Base-by-base conservation (phyloP, 92 coral and sea anemone genomes). In the Parazoanthus swiftii region DNA sequence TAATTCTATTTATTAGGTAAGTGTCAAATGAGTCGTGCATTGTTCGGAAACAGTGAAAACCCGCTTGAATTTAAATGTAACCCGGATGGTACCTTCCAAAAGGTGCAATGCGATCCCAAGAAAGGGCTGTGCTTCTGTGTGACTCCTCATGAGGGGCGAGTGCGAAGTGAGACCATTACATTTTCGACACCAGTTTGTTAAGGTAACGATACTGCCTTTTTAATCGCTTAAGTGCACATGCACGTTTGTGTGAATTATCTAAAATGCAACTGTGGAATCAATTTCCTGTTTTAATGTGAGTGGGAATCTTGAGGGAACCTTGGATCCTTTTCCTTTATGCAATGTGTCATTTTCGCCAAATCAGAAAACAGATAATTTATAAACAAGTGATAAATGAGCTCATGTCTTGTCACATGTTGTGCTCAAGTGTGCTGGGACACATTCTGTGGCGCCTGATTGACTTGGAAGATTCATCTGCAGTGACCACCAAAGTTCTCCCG, bases 31-130 rank as follows among this genome's bases (percentile, higher is more conserved):
- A 13, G 9, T 35, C 56, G 76, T n/a, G 21, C 26, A 0, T 20
- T 36, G 82, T 44, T 46, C 3, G 25, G 23, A 35, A 8, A n/a
- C 18, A 67, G 58, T 9, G 5, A 6, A 71, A 72, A 0, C 20
- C 68, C n/a, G 26, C 72, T 84, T 6, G 68, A 79, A 16, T 44
- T 56, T 6, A 84, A 70, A 51, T 84, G 87, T 59, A 84, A 84
- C 68, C 65, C 42, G 36, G 87, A 84, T 84, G 87, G 87, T 8
- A 71, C 87, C 48, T 84, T 84, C 79, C 1, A n/a, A 48, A 48
- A 6, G 37, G 44, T 42, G 10, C 87, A 84, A 43, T 84, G 87
- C 36, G 79, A 84, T 2, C 77, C 59, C 0, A 1, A 15, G 23
- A 6, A 9, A 0, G 66, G 87, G 56, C 8, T 3, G 9, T 84